phyloP scores from a whole-genome alignment of 2,888 invertebrate genomes.

The Busseola fusca region DNA sequence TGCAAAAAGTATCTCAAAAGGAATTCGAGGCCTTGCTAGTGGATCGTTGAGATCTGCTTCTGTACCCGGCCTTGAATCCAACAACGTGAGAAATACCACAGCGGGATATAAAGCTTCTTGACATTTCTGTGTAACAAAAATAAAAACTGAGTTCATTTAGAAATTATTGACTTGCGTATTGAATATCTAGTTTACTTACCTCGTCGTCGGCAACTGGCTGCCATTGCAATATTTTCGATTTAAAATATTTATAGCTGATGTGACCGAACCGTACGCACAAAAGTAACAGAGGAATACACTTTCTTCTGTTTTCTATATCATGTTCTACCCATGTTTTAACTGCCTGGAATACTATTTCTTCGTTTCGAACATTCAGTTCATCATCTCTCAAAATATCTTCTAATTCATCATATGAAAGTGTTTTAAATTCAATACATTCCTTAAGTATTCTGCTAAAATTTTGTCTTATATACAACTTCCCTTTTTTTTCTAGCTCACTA shows the following conservation, averaged over 20 bases:
- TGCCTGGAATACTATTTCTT: slow-evolving; percentile 93
- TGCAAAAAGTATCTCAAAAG: slow-evolving; percentile 93
- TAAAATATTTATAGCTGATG: slow-evolving; percentile 89
- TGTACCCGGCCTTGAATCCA: slow-evolving; percentile 84
- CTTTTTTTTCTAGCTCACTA: slow-evolving; percentile 90
- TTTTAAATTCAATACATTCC: slow-evolving; percentile 90
- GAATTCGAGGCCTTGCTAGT: slow-evolving; percentile 92
- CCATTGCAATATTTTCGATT: slow-evolving; percentile 88
- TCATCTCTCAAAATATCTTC: slow-evolving; percentile 91
- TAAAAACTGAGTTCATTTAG: slow-evolving; percentile 16
- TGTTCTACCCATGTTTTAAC: slow-evolving; percentile 92
- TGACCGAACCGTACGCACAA: slow-evolving; percentile 91
- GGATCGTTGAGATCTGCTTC: slow-evolving; percentile 89
- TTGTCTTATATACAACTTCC: slow-evolving; percentile 89
- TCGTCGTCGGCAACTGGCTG: slow-evolving; percentile 86
- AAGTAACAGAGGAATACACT: slow-evolving; percentile 89
- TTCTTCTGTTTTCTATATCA: slow-evolving; percentile 87
- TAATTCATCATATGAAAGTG: slow-evolving; percentile 90
- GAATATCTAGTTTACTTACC: slow-evolving; percentile 68
- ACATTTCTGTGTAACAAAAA: slow-evolving; percentile 80
- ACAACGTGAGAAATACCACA: slow-evolving; percentile 86
- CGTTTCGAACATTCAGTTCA: slow-evolving; percentile 92
- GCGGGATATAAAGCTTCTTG: slow-evolving; percentile 88
- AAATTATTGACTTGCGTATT: slow-evolving; percentile 7
- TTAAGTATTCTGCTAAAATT: slow-evolving; percentile 90